phyloP scores from a whole-genome alignment of 2,113 vertebrate species.

The Myotis yumanensis region DNA sequence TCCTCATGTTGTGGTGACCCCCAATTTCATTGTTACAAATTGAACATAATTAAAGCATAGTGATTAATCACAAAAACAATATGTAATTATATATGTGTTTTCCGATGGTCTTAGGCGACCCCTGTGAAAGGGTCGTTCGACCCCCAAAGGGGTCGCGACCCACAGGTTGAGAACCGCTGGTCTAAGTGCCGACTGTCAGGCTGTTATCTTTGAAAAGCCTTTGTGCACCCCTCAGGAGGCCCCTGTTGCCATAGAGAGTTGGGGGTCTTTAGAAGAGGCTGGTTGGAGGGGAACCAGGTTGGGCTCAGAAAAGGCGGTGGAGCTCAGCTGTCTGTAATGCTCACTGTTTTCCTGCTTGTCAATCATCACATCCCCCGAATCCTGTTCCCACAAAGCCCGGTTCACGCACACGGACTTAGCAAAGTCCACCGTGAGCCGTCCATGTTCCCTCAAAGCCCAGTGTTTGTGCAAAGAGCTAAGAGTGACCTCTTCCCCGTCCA shows the following conservation, averaged over 20 bases:
- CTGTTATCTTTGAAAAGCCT: not conserved
- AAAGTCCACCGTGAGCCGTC: constrained; percentile 75
- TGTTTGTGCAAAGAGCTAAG: constrained; percentile 60
- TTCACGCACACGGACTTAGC: constrained; percentile 20
- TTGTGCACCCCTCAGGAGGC: not conserved
- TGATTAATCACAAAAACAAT: no score
- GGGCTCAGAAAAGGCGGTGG: not conserved
- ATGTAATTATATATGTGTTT: no score
- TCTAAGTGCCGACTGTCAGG: not conserved
- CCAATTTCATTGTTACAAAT: no score
- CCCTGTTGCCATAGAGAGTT: not conserved
- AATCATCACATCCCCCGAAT: not conserved
- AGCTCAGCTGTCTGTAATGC: constrained; percentile 49
- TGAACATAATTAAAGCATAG: no score
- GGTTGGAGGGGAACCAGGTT: not conserved
- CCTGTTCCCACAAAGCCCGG: constrained; percentile 38
- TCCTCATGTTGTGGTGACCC: no score
- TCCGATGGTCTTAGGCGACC: no score
- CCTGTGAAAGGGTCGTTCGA: no score
- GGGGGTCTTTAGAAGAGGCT: not conserved
- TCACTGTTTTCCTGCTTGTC: constrained; percentile 17
- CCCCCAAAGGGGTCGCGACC: no score
- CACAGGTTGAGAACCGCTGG: no score
- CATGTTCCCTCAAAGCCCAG: constrained; percentile 45
- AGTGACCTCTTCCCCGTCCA: constrained; percentile 43